Percentiles rank a stretch among this genome's conserved stretches.
phyloP scores from a whole-genome alignment of 2,113 vertebrate genomes.

The Sturnira hondurensis region DNA sequence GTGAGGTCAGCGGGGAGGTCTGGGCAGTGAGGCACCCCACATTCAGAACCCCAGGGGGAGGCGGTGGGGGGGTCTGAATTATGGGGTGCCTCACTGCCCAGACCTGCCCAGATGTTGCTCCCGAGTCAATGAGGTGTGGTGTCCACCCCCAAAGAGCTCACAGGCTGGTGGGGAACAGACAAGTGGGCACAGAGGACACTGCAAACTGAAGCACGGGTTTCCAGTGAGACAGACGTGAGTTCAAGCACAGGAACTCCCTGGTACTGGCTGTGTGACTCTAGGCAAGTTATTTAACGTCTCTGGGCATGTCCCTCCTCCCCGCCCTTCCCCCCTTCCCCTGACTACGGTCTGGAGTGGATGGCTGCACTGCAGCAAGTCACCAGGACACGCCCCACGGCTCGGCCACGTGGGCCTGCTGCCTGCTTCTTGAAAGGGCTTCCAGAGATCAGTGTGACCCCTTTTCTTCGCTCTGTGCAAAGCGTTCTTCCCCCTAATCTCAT shows the following conservation, averaged over 20 bases:
- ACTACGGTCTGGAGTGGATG: too few relatives aligned
- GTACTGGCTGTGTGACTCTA: not conserved
- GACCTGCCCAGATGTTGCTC: accelerated
- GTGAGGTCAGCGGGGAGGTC: too few relatives aligned
- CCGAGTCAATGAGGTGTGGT: not conserved
- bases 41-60: not conserved
- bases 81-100: too few relatives aligned
- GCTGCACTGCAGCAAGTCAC: not conserved
- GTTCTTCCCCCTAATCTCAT: not conserved
- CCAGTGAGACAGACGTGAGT: not conserved
- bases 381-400: accelerated
- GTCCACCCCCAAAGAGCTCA: not conserved
- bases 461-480: not conserved
- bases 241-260: not conserved
- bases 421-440: not conserved
- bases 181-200: accelerated
- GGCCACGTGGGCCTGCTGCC: not conserved
- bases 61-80: not conserved
- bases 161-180: not conserved
- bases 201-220: not conserved
- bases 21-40: accelerated
- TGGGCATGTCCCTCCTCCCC: not conserved
- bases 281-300: conserved; percentile 8
- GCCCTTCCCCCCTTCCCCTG: not conserved
- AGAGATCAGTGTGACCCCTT: not conserved